A percentile compares a stretch with the other conserved stretches of the same genome.
Conservation (phyloP, 1,140 invertebrate genomes). For the Limonius californicus region DNA sequence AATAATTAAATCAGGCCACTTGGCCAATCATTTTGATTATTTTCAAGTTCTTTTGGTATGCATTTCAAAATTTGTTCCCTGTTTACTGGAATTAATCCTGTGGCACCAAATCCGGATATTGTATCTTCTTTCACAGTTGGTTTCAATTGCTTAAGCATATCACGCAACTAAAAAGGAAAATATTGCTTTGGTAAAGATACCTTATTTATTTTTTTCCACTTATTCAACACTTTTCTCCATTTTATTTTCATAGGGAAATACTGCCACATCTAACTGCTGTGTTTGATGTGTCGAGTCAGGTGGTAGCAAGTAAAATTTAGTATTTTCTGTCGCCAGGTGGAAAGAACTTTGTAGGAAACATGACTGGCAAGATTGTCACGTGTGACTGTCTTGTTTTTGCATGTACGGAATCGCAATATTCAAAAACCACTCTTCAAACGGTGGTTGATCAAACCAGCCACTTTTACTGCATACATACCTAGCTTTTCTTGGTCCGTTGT, state of each 20-base stretch:
- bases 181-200: no score
- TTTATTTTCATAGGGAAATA: not conserved
- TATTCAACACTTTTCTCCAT: not conserved
- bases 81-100: not conserved
- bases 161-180: not conserved
- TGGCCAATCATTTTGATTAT: not conserved
- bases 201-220: not conserved
- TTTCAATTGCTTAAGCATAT: not conserved
- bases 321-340: not conserved
- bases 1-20: not conserved
- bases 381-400: not conserved
- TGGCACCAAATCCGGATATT: not conserved
- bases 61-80: not conserved
- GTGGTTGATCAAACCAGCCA: not conserved
- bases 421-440: not conserved
- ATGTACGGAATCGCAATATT: not conserved
- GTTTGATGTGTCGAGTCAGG: not conserved
- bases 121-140: not conserved
- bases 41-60: not conserved
- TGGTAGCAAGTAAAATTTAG: not conserved
- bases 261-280: not conserved
- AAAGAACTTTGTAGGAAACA: not conserved
- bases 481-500: not conserved
- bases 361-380: not conserved
- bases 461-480: not conserved